Percentiles rank a stretch among this genome's conserved stretches.
These are phyloP conservation scores for Paramormyrops kingsleyae DNA, from an alignment of 2,113 vertebrate species.

Conservation along the genomic window DNA sequence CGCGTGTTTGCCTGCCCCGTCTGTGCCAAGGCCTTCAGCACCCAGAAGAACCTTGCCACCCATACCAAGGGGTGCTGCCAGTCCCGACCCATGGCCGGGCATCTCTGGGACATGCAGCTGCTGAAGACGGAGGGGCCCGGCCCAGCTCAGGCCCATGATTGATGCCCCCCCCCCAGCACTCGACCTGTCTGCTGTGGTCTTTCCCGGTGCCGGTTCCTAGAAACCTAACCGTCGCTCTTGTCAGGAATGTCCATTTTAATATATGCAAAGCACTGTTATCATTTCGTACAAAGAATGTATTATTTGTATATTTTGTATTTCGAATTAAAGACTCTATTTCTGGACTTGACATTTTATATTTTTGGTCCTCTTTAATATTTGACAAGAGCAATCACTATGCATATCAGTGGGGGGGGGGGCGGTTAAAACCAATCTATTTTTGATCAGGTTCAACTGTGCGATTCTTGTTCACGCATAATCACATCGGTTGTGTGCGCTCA, in stretches of 20 bases:
- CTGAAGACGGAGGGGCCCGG: slow-evolving; percentile 37
- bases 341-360: slow-evolving; percentile 18
- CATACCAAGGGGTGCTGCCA: slow-evolving; percentile 63
- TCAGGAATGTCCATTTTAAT: not conserved
- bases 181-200: not conserved
- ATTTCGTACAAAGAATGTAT: slow-evolving; percentile 30
- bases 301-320: slow-evolving; percentile 28
- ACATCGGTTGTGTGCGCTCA: slow-evolving; percentile 21
- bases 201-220: slow-evolving; percentile 9
- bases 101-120: slow-evolving; percentile 46
- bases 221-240: not conserved
- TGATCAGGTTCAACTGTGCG: not conserved
- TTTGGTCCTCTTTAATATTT: slow-evolving; percentile 24
- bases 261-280: not conserved
- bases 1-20: slow-evolving; percentile 50
- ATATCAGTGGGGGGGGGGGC: slow-evolving; percentile 16
- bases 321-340: slow-evolving; percentile 28
- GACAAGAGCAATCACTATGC: slow-evolving; percentile 43
- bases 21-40: slow-evolving; percentile 65
- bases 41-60: slow-evolving; percentile 65
- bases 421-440: not conserved
- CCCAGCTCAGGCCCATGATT: not conserved
- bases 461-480: not conserved
- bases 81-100: slow-evolving; percentile 41
- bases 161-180: not conserved